Conservation (phyloP, 2,113 vertebrate genomes). For the Alces alces region DNA sequence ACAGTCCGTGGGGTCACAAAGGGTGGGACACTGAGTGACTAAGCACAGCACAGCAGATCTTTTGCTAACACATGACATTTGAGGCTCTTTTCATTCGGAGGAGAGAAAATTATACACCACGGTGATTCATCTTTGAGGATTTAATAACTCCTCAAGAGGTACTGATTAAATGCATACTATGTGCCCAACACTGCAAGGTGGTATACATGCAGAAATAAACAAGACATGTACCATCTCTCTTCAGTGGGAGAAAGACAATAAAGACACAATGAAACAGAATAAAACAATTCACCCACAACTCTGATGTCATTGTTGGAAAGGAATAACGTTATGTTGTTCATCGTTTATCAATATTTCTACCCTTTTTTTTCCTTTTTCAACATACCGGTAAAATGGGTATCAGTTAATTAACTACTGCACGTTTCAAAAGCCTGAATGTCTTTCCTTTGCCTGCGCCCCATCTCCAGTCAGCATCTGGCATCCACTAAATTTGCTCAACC, state of each 20-base stretch:
- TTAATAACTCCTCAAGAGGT: neutral
- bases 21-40: neutral
- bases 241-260: neutral
- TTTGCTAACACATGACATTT: neutral
- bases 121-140: neutral
- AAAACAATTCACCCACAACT: rapidly evolving
- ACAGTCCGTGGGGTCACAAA: neutral
- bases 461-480: neutral
- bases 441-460: rapidly evolving
- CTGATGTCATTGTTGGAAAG: rapidly evolving
- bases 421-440: too few species aligned
- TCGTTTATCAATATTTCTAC: neutral
- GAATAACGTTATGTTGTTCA: rapidly evolving
- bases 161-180: rapidly evolving
- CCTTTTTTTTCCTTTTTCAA: neutral
- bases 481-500: neutral
- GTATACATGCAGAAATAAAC: rapidly evolving
- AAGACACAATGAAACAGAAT: neutral
- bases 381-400: rapidly evolving
- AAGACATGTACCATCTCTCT: neutral
- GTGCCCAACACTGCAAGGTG: neutral
- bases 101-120: rapidly evolving
- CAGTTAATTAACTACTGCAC: too few species aligned
- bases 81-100: neutral
- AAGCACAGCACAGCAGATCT: neutral